These are phyloP conservation scores for Heliconius eleuchia DNA, from an alignment of 1,140 invertebrate species.

Conservation along the genomic window DNA sequence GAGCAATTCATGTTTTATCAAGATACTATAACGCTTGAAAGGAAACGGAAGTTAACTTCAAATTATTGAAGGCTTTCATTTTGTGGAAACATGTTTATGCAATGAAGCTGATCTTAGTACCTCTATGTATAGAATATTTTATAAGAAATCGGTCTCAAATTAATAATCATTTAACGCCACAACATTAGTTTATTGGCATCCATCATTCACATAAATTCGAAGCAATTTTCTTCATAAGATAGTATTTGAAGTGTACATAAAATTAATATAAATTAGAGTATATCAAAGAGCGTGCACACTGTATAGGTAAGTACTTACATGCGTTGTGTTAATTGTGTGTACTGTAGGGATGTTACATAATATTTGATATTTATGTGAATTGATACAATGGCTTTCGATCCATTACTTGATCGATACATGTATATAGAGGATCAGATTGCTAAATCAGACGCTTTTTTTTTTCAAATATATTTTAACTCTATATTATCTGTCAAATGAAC, in stretches of 20 bases:
- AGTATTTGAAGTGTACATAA: conserved; percentile 2
- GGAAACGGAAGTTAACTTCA: background rate
- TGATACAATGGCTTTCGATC: no score
- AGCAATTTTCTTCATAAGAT: background rate
- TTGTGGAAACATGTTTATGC: background rate
- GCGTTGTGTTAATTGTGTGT: conserved; percentile 27
- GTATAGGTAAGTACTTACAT: background rate
- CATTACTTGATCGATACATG: no score
- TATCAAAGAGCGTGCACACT: conserved; percentile 15
- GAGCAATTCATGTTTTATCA: background rate
- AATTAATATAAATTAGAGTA: conserved; percentile 38
- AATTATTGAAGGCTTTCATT: background rate
- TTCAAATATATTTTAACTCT: no score
- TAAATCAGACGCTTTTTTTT: no score
- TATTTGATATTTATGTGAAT: no score
- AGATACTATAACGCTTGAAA: background rate
- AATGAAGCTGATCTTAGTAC: no score
- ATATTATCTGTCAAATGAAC: no score
- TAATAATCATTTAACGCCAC: background rate
- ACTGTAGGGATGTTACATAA: background rate
- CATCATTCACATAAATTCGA: background rate
- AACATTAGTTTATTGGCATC: background rate
- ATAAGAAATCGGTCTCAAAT: background rate
- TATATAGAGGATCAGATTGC: no score
- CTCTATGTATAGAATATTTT: background rate